Conservation (phyloP, 2,113 vertebrate genomes). For the Dasyornis broadbenti region DNA sequence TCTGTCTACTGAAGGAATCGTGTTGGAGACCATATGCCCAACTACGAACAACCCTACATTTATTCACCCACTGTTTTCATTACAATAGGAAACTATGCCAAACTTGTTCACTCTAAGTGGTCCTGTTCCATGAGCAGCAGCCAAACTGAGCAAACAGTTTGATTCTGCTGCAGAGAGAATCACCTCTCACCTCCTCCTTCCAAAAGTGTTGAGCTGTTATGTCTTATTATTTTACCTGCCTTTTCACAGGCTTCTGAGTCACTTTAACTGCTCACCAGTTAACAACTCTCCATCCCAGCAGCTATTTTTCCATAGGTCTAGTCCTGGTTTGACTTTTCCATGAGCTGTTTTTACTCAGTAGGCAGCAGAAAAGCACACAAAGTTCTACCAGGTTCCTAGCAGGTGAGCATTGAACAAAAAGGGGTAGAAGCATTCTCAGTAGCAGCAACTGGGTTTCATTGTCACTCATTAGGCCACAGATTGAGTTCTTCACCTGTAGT, state of each 20-base stretch:
- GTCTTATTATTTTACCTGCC: background rate
- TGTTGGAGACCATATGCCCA: constrained; percentile 33
- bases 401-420: background rate
- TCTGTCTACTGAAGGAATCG: constrained; percentile 1
- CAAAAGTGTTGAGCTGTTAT: background rate
- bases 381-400: background rate
- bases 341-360: background rate
- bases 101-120: background rate
- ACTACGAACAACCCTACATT: background rate
- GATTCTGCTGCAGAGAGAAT: background rate
- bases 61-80: constrained; percentile 49
- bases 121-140: background rate
- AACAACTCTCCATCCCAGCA: background rate
- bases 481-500: background rate
- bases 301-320: background rate
- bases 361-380: background rate
- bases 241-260: background rate
- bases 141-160: background rate
- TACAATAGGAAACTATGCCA: constrained; percentile 5
- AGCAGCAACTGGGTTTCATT: background rate
- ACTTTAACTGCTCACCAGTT: background rate
- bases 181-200: background rate
- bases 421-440: background rate
- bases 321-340: background rate
- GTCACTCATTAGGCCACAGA: background rate